A percentile compares a stretch with the other conserved stretches of the same genome.
phyloP scores from a whole-genome alignment of 1,140 invertebrate species.

The Lordiphosa mommai region DNA sequence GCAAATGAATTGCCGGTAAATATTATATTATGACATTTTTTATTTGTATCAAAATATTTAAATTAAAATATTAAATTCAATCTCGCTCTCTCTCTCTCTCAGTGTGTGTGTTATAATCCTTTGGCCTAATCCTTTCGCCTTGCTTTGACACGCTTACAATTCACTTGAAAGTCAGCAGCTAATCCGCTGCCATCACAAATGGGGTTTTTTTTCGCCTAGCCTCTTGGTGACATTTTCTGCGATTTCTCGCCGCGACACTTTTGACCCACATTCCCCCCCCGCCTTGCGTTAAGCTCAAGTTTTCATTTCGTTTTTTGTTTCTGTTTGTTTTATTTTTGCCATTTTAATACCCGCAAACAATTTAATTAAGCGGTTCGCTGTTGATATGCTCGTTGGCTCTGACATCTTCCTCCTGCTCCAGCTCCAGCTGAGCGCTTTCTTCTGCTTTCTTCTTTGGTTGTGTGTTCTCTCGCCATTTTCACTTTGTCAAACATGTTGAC shows the following conservation, averaged over 20 bases:
- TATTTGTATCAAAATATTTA: not conserved
- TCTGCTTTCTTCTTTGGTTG: slow-evolving; percentile 26
- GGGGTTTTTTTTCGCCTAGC: slow-evolving; percentile 41
- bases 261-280: slow-evolving; percentile 39
- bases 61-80: not conserved
- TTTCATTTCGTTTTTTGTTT: slow-evolving; percentile 51
- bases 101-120: slow-evolving; percentile 49
- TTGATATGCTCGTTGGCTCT: slow-evolving; percentile 44
- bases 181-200: slow-evolving; percentile 56
- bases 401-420: not conserved
- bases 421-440: not conserved
- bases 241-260: slow-evolving; percentile 46
- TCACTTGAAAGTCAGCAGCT: slow-evolving; percentile 67
- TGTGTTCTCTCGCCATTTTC: slow-evolving; percentile 43
- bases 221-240: slow-evolving; percentile 7
- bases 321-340: slow-evolving; percentile 34
- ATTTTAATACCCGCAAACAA: slow-evolving; percentile 76
- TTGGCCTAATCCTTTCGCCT: slow-evolving; percentile 63
- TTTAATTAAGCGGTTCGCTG: slow-evolving; percentile 72
- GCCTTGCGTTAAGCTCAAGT: slow-evolving; percentile 39
- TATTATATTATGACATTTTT: not conserved
- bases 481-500: slow-evolving; percentile 72
- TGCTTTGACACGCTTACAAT: slow-evolving; percentile 73
- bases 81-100: slow-evolving; percentile 1
- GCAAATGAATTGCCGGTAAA: slow-evolving; percentile 1